A percentile compares a stretch with the other conserved stretches of the same genome.
These are phyloP conservation scores for Riparia riparia DNA, from an alignment of 2,113 vertebrate genomes.

Conservation along the genomic window DNA sequence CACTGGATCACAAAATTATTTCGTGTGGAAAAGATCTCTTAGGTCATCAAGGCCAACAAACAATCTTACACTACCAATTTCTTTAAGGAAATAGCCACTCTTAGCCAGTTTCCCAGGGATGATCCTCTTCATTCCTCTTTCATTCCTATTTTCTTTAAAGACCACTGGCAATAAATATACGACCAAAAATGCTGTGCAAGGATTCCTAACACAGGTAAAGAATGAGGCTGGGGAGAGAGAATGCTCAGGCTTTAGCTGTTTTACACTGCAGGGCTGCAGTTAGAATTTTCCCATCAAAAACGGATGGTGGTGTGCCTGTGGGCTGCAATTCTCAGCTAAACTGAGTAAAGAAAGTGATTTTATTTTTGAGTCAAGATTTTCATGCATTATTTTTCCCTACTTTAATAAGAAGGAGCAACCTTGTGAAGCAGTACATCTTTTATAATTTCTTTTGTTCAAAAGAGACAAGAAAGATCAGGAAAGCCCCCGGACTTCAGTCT, in stretches of 20 bases:
- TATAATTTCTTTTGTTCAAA: not conserved
- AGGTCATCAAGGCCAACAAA: not conserved
- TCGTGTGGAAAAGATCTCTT: not conserved
- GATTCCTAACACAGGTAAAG: not conserved
- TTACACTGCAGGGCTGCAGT: not conserved
- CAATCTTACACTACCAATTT: not conserved
- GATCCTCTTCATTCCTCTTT: not conserved
- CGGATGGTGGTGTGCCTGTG: not conserved
- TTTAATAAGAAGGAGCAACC: not conserved
- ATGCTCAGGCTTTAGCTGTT: accelerated
- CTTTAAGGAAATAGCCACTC: not conserved
- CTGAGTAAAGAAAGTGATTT: not conserved
- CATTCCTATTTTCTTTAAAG: not conserved
- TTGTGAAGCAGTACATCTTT: not conserved
- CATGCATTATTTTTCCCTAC: not conserved
- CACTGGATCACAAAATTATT: not conserved
- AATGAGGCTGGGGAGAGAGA: not conserved
- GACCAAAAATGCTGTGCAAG: not conserved
- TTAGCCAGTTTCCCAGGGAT: not conserved
- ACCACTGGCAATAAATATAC: not conserved
- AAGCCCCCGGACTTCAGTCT: not conserved
- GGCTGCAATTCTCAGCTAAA: not conserved
- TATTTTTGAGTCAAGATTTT: not conserved
- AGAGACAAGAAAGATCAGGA: not conserved
- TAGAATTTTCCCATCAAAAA: not conserved